Evolutionary conservation across 2,888 invertebrate genomes (phyloP).

Genomic region (Zhuqinia jingwanae): DNA sequence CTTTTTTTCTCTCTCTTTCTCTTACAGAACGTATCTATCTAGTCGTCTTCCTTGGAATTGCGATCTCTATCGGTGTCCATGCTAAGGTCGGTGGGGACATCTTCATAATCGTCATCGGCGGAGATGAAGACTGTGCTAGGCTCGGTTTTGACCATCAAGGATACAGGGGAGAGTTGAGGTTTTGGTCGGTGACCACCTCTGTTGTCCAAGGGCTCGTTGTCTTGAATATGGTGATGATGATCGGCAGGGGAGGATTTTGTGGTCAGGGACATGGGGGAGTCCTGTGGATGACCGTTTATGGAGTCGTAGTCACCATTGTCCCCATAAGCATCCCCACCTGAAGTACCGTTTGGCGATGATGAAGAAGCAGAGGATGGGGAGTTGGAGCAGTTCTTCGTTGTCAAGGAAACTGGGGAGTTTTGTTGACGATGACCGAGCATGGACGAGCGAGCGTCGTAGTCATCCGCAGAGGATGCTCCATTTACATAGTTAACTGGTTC

Average conservation of each 20-base stretch:
- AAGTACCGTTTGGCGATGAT: conserved; percentile 79
- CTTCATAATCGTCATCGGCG: conserved; percentile 81
- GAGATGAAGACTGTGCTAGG: conserved; percentile 69
- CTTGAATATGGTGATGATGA: conserved; percentile 79
- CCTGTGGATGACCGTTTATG: conserved; percentile 73
- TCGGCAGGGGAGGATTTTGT: conserved; percentile 75
- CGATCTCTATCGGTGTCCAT: conserved; percentile 81
- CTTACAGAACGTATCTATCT: conserved; percentile 1
- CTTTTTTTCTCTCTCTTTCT: conserved; percentile 3
- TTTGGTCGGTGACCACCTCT: conserved; percentile 80
- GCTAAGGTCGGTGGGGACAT: conserved; percentile 88
- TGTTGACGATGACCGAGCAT: conserved; percentile 87
- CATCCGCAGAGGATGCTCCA: conserved; percentile 83
- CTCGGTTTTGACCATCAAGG: conserved; percentile 77
- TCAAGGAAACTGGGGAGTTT: conserved; percentile 77
- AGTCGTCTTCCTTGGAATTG: conserved; percentile 74
- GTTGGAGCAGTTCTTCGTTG: conserved; percentile 77
- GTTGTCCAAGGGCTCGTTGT: conserved; percentile 82
- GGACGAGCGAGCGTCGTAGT: conserved; percentile 87
- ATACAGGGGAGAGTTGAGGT: conserved; percentile 79
- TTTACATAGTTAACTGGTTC: conserved; percentile 68
- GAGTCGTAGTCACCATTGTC: conserved; percentile 72
- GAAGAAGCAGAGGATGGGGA: conserved; percentile 77
- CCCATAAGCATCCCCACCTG: conserved; percentile 80
- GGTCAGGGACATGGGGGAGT: conserved; percentile 77